These are phyloP conservation scores for Rhizomys pruinosus DNA, from an alignment of 2,113 vertebrate genomes.

Conservation along the genomic window DNA sequence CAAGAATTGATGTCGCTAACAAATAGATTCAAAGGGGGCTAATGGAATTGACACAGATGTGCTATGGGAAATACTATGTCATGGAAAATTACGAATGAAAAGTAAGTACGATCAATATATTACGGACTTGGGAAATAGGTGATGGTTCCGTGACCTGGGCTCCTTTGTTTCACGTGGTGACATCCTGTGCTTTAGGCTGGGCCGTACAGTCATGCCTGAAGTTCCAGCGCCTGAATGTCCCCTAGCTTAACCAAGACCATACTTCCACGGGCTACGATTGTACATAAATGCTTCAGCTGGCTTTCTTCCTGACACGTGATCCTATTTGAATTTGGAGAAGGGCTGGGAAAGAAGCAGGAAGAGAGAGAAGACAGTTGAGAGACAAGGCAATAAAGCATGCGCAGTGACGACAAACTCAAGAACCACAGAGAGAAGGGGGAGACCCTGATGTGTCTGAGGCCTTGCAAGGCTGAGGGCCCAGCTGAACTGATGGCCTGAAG, in stretches of 20 bases:
- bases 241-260: neutral
- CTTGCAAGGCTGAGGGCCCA: neutral
- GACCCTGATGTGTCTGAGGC: accelerated
- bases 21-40: constrained; percentile 43
- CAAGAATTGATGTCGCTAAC: constrained; percentile 51
- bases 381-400: neutral
- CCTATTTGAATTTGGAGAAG: neutral
- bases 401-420: neutral
- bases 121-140: neutral
- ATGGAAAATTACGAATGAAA: constrained; percentile 68
- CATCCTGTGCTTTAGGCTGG: accelerated
- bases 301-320: neutral
- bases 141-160: neutral
- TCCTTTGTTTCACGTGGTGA: neutral
- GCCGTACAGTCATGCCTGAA: neutral
- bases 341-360: neutral
- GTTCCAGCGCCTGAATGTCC: neutral
- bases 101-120: constrained; percentile 35
- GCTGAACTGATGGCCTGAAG: neutral
- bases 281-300: neutral
- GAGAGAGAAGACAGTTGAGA: neutral
- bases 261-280: neutral
- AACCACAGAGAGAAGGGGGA: neutral
- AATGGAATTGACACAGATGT: neutral
- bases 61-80: constrained; percentile 55